Percentiles rank a stretch among this genome's conserved stretches.
phyloP scores from a whole-genome alignment of 2,113 vertebrate genomes.

The Drymodes brunneopygia region DNA sequence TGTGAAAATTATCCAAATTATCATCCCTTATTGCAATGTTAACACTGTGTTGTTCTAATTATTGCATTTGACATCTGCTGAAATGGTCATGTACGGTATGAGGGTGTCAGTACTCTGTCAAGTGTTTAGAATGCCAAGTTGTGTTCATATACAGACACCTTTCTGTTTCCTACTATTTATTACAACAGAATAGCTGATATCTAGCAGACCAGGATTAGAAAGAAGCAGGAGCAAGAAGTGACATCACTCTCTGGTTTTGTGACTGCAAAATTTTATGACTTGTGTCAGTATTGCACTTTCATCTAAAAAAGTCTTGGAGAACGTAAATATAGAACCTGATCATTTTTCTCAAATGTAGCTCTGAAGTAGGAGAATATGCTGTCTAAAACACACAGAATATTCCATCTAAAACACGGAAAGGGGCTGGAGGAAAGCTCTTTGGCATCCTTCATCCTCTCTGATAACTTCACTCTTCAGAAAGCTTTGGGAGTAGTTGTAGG shows the following conservation, averaged over 20 bases:
- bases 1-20: background rate
- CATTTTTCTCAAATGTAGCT: background rate
- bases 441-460: background rate
- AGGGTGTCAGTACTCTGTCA: background rate
- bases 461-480: background rate
- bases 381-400: background rate
- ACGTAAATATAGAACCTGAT: background rate
- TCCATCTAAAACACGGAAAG: too few relatives aligned
- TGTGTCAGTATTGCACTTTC: background rate
- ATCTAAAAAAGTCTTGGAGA: background rate
- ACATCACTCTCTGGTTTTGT: background rate
- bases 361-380: background rate
- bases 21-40: background rate
- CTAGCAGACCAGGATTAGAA: background rate
- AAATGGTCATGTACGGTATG: background rate
- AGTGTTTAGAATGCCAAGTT: background rate
- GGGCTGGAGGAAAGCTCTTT: background rate
- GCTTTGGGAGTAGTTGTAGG: background rate
- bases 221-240: background rate
- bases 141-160: background rate
- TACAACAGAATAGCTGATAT: background rate
- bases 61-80: background rate
- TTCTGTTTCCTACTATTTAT: background rate
- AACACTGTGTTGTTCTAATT: background rate
- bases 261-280: background rate